Conservation (phyloP, 2,113 vertebrate species). For the Rousettus leschenaultii region DNA sequence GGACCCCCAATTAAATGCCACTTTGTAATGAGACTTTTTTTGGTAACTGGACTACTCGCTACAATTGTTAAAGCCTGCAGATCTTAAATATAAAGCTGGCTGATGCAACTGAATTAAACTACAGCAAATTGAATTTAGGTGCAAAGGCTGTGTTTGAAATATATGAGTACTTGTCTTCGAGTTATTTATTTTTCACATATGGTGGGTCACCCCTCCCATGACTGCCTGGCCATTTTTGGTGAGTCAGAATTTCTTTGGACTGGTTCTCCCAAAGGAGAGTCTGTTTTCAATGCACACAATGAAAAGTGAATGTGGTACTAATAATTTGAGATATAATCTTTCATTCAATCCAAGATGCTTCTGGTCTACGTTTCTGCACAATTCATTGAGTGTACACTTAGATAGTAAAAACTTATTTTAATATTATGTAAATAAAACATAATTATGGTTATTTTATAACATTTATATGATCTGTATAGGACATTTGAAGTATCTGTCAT, state of each 20-base stretch:
- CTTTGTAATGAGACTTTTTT: constrained; percentile 40
- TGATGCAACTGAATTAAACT: constrained; percentile 1
- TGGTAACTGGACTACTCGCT: background rate
- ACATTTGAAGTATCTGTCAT: background rate
- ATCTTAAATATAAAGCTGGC: constrained; percentile 8
- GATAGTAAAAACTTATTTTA: background rate
- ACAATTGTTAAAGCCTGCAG: constrained; percentile 24
- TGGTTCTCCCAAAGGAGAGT: background rate
- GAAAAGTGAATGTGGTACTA: background rate
- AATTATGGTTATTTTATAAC: background rate
- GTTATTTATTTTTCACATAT: constrained; percentile 4
- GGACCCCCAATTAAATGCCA: background rate
- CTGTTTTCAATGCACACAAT: background rate
- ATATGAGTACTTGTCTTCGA: background rate
- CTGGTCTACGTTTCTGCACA: background rate
- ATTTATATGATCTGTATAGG: background rate
- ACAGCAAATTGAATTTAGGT: constrained; percentile 8
- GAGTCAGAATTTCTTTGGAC: background rate
- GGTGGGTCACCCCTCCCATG: background rate
- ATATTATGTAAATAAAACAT: background rate
- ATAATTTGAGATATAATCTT: background rate
- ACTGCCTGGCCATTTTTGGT: background rate
- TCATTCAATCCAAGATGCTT: background rate
- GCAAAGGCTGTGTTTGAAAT: constrained; percentile 13
- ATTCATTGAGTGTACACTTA: background rate